Evolutionary conservation across 2,113 vertebrate species (phyloP).

Genomic region (Hoplias malabaricus): DNA sequence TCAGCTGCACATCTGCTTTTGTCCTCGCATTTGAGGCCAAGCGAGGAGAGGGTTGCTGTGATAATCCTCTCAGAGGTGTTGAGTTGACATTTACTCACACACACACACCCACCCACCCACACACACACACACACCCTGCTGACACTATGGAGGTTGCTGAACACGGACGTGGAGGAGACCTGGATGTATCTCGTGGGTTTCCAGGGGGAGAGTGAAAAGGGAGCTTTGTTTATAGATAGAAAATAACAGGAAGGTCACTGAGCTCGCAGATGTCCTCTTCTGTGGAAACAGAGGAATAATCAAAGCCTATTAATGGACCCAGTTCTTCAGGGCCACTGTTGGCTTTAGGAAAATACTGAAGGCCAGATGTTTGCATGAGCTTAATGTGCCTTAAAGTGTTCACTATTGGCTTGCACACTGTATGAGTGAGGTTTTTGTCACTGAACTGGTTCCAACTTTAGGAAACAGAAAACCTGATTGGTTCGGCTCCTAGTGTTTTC

Average conservation of each 20-base stretch:
- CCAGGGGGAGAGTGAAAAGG: neutral
- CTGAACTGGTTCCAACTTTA: too few species aligned
- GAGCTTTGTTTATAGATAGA: neutral
- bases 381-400: too few species aligned
- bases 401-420: too few species aligned
- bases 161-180: neutral
- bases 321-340: too few species aligned
- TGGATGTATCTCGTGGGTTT: neutral
- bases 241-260: neutral
- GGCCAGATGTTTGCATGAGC: too few species aligned
- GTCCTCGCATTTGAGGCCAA: neutral
- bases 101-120: neutral
- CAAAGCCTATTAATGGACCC: too few species aligned
- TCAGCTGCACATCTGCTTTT: neutral
- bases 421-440: too few species aligned
- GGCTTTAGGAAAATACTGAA: too few species aligned
- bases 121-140: constrained; percentile 4
- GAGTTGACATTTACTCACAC: constrained; percentile 22
- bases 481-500: too few species aligned
- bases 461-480: too few species aligned
- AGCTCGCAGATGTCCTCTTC: neutral
- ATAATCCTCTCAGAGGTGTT: constrained; percentile 16
- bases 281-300: too few species aligned
- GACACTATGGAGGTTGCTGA: neutral
- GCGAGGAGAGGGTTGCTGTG: neutral